Percentiles rank a stretch among this genome's conserved stretches.
These are phyloP conservation scores for Mus spretus DNA, from an alignment of 2,797 vertebrate species.

Conservation along the genomic window DNA sequence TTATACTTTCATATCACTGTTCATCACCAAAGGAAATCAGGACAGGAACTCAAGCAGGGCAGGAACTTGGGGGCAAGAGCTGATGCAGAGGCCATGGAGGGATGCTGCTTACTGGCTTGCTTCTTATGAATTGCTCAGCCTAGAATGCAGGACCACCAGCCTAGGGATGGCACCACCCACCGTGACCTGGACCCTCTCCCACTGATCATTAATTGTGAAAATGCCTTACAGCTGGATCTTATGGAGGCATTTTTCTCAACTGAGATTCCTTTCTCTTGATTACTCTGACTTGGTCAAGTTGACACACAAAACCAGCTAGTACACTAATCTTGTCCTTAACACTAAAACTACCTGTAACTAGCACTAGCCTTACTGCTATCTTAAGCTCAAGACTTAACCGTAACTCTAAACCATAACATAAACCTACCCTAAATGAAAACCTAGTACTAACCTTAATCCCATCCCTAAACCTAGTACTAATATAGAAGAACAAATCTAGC, in stretches of 20 bases:
- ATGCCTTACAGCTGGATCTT: background rate
- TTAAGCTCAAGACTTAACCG: background rate
- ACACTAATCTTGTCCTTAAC: background rate
- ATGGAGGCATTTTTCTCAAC: background rate
- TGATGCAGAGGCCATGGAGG: background rate
- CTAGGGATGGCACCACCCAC: background rate
- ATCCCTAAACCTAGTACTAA: no score
- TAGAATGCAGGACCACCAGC: background rate
- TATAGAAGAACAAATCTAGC: no score
- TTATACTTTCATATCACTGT: background rate
- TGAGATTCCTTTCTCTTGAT: background rate
- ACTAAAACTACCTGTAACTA: background rate
- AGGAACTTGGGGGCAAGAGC: background rate
- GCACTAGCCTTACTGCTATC: background rate
- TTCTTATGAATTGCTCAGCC: background rate
- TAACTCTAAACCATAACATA: background rate
- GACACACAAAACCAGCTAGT: background rate
- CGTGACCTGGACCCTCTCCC: background rate
- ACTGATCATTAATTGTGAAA: background rate
- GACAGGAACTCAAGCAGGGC: background rate
- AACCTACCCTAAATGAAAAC: background rate
- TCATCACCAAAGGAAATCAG: background rate
- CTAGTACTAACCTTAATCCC: background rate
- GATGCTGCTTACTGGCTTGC: background rate
- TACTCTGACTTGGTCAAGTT: background rate